Evolutionary conservation across 1,140 invertebrate genomes (phyloP).

Genomic region (Danaus plexippus): DNA sequence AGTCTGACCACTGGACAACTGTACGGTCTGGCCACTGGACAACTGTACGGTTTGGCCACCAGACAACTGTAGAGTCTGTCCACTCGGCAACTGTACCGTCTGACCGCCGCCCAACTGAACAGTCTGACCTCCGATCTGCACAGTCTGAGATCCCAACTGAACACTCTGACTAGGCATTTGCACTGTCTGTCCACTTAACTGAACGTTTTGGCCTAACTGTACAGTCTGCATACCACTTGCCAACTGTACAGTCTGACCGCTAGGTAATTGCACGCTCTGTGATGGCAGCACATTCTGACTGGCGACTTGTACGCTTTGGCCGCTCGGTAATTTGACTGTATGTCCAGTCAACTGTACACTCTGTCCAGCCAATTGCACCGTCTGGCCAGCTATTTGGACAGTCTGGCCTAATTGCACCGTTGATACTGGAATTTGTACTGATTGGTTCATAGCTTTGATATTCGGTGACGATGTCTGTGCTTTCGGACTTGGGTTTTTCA

Average conservation of each 20-base stretch:
- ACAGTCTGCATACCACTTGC: slow-evolving; percentile 49
- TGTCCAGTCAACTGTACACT: slow-evolving; percentile 57
- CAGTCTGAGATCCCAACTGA: slow-evolving; percentile 38
- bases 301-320: slow-evolving; percentile 62
- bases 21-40: slow-evolving; percentile 53
- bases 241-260: slow-evolving; percentile 55
- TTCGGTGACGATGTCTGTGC: slow-evolving; percentile 24
- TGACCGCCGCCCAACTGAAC: slow-evolving; percentile 50
- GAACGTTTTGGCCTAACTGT: slow-evolving; percentile 46
- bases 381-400: slow-evolving; percentile 52
- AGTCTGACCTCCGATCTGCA: slow-evolving; percentile 51
- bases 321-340: slow-evolving; percentile 56
- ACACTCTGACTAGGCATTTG: slow-evolving; percentile 52
- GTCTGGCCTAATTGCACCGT: slow-evolving; percentile 56
- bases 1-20: slow-evolving; percentile 51
- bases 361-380: slow-evolving; percentile 50
- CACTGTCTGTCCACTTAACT: slow-evolving; percentile 42
- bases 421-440: slow-evolving; percentile 48
- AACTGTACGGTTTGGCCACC: slow-evolving; percentile 51
- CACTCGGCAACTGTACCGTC: slow-evolving; percentile 48
- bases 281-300: slow-evolving; percentile 49
- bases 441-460: slow-evolving; percentile 30
- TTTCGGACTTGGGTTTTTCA: slow-evolving; percentile 31
- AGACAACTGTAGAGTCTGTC: slow-evolving; percentile 51
- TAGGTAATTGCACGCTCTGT: slow-evolving; percentile 52